Base-by-base conservation (phyloP, 35 echinoderm and acorn worm genomes). In the Antedon bifida region DNA sequence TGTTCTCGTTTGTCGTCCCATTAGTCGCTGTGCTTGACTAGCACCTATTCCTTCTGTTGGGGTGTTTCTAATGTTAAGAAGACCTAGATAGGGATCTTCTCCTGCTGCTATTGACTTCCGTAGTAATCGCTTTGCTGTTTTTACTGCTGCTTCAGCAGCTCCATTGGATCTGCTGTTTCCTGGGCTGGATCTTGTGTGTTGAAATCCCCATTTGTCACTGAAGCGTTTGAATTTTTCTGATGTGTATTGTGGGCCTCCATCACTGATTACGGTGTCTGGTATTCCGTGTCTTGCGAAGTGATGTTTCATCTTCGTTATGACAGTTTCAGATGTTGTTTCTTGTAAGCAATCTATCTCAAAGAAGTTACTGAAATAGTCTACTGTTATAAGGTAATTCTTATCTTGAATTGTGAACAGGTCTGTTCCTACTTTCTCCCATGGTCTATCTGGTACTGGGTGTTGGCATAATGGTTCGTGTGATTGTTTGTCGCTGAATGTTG, bases 181-280 rank as follows among this genome's bases (percentile, higher is more conserved):
- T 81, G 79, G 79, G 13, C 34, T 36, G 14, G 79, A 36, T 1
- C 5, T 78, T 3, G 1, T 36, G 76, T 31, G 76, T 34, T 36
- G 10, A 30, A 33, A 78, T 31, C 26, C 30, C 76, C 76, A 78
- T 1, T 12, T 34, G 76, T 7, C 11, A 51, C 82, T 74, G 29
- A 32, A 33, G 7, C 10, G 3, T 74, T 74, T 36, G 35, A 46
- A 82, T 17, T 46, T 45, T 82, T 28, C 39, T 9, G 82, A 64
- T 5, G 82, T 31, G 28, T 82, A 82, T 29, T 82, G 79, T 26
- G 79, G 79, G 14, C 79, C 79, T 39, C 38, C 38, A 45, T 82
- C 79, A 39, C 34, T 39, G 10, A 82, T 82, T 82, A 82, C 79
- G 21, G 39, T 46, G 29, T 82, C 79, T 39, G 79, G 79, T 42